A percentile compares a stretch with the other conserved stretches of the same genome.
Evolutionary conservation across 2,113 vertebrate species (phyloP).

Genomic region (Papio anubis): DNA sequence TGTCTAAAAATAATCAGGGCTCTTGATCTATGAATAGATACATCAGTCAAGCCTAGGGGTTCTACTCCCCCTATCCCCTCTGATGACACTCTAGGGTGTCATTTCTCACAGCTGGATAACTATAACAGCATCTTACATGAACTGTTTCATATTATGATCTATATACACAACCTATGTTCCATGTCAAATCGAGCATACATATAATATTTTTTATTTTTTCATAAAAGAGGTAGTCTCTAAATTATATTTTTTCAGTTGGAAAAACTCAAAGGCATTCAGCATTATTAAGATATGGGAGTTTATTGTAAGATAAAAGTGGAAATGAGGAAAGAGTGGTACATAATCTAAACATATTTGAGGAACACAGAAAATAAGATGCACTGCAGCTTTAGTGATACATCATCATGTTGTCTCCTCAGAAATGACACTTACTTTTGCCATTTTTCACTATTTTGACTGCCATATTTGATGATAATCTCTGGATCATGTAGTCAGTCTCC

Average conservation of each 20-base stretch:
- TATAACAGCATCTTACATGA: not conserved
- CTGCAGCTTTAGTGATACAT: not conserved
- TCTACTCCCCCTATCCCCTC: too few relatives aligned
- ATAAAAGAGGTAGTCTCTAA: not conserved
- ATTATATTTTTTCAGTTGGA: not conserved
- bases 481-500: not conserved
- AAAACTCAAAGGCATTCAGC: not conserved
- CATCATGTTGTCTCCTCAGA: not conserved
- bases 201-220: not conserved
- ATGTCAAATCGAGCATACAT: not conserved
- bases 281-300: not conserved
- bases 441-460: not conserved
- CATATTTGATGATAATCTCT: not conserved
- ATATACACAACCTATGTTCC: not conserved
- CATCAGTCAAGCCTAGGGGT: not conserved
- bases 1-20: not conserved
- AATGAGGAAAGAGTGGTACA: not conserved
- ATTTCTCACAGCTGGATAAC: not conserved
- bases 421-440: not conserved
- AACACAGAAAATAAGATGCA: not conserved
- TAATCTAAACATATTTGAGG: not conserved
- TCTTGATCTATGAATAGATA: not conserved
- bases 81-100: not conserved
- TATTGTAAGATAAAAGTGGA: not conserved
- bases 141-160: not conserved